These are phyloP conservation scores for Cairina moschata DNA, from an alignment of 2,113 vertebrate species.

Conservation along the genomic window DNA sequence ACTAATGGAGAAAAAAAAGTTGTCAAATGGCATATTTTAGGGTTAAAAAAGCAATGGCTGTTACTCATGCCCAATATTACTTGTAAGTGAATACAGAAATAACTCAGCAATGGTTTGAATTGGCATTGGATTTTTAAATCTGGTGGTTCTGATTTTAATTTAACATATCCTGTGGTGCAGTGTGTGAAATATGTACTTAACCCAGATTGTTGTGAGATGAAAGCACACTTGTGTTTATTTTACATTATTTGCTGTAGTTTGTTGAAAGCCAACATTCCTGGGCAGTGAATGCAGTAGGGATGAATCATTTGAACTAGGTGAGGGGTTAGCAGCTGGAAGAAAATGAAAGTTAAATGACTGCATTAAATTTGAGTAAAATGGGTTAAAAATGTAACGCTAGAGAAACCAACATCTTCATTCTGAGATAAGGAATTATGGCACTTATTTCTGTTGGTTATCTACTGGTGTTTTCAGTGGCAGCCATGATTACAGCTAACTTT, in stretches of 20 bases:
- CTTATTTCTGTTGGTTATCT: not conserved
- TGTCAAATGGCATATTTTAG: conserved; percentile 11
- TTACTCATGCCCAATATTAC: conserved; percentile 52
- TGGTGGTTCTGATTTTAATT: conserved; percentile 80
- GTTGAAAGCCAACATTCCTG: conserved; percentile 83
- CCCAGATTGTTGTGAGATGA: conserved; percentile 77
- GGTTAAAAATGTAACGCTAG: conserved; percentile 35
- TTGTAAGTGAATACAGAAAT: conserved; percentile 69
- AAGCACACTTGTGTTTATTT: conserved; percentile 80
- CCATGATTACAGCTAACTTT: not conserved
- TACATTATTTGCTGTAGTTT: conserved; percentile 78
- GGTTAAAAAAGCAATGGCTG: conserved; percentile 53
- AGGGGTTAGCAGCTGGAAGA: conserved; percentile 78
- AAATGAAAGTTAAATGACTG: conserved; percentile 64
- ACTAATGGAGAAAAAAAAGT: conserved; percentile 9
- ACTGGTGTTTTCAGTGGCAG: not conserved
- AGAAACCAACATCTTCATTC: not conserved
- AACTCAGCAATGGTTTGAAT: conserved; percentile 55
- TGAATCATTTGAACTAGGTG: conserved; percentile 83
- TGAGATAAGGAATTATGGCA: not conserved
- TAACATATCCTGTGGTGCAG: conserved; percentile 82
- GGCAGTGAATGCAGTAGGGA: conserved; percentile 76
- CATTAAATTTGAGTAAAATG: conserved; percentile 51
- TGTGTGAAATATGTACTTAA: conserved; percentile 81
- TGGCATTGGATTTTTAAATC: conserved; percentile 63